Base-by-base conservation (phyloP, 2,797 vertebrate genomes). In the Fundulus diaphanus region DNA sequence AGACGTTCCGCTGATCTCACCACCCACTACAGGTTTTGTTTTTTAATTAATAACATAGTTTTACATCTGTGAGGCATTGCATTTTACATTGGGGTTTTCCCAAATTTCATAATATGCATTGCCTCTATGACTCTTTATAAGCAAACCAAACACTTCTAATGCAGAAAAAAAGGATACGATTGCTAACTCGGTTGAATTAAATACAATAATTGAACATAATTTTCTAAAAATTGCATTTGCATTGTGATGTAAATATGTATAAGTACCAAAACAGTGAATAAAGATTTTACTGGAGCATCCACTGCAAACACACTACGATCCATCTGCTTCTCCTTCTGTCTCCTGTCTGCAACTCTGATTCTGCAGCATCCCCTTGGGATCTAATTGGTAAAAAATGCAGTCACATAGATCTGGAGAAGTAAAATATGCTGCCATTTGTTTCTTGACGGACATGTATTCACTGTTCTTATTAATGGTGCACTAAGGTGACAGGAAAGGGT, bases 401-500 rank as follows among this genome's bases (percentile, higher is more conserved):
- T 79, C 79, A 74, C 57, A 77, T 54, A 65, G 72, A 78, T 68
- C 52, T 69, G 54, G 69, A 82, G 42, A 71, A 27, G 76, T 65
- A 70, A 78, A 80, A 80, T 75, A 69, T 54, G 40, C 65, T 81
- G 84, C 66, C 61, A 76, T 84, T 84, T 75, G 44, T 61, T 82
- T 74, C 79, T 68, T 79, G 75, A 89, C 72, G 61, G 84, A 84
- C 75, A 72, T 73, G 65, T n/a, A 82, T 76, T 82, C 78, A 68
- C 76, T 83, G 74, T 78, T 78, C 84, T 79, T 79, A 85, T 88
- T 87, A 80, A 74, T 66, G 35, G 77, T 81, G 77, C 33, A 42
- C 49, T 73, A 57, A 76, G 75, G 76, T 84, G 80, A 68, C 74
- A 85, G 82, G 48, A 68, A 68, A 79, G 59, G 66, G 72, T 68